These are phyloP conservation scores for Iphiclides podalirius DNA, from an alignment of 2,888 invertebrate species.

Conservation along the genomic window DNA sequence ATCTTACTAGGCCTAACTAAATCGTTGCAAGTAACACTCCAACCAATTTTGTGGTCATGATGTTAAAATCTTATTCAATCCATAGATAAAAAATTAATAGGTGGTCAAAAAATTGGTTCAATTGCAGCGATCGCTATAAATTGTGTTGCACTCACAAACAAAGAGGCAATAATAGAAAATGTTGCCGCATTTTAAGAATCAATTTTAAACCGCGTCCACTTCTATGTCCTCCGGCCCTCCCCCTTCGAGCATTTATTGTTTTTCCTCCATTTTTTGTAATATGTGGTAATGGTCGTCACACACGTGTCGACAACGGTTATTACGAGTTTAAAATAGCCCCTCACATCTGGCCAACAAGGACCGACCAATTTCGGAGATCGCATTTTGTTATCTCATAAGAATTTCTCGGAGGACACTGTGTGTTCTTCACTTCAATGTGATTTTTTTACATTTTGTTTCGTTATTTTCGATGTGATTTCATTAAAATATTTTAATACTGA, in stretches of 20 bases:
- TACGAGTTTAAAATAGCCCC: constrained; percentile 79
- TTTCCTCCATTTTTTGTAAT: constrained; percentile 77
- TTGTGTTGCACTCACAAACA: too few species aligned
- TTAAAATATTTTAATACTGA: too few species aligned
- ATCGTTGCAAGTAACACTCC: too few species aligned
- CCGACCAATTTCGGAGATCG: constrained; percentile 62
- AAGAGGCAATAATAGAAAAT: neutral
- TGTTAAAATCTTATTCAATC: too few species aligned
- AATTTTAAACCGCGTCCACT: constrained; percentile 67
- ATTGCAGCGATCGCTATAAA: too few species aligned
- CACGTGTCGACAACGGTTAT: constrained; percentile 76
- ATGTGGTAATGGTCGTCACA: constrained; percentile 78
- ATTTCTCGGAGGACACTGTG: constrained; percentile 26
- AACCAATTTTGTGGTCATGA: too few species aligned
- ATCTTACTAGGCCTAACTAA: too few species aligned
- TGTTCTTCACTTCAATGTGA: constrained; percentile 15
- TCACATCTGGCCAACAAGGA: constrained; percentile 51
- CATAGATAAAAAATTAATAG: too few species aligned
- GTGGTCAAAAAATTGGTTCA: too few species aligned
- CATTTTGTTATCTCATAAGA: constrained; percentile 41
- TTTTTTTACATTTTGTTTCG: too few species aligned
- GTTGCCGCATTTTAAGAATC: constrained; percentile 46
- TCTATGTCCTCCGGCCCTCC: constrained; percentile 43
- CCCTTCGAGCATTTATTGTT: constrained; percentile 64
- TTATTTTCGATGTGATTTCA: too few species aligned